Evolutionary conservation across 1,140 invertebrate species (phyloP).

Genomic region (Ostrea edulis): DNA sequence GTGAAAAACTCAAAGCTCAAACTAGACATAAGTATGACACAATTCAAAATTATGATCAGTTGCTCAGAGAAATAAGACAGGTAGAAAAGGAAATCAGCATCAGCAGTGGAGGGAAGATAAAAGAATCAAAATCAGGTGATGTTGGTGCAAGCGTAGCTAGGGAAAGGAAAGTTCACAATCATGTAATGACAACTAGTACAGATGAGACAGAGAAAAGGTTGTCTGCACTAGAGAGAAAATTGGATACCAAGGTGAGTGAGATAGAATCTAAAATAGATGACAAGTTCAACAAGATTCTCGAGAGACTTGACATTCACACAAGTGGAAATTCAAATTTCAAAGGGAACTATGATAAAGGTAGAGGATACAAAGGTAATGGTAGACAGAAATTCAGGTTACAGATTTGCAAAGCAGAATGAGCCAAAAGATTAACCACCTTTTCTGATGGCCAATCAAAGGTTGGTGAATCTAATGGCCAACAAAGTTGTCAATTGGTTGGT

Average conservation of each 20-base stretch:
- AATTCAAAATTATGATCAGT: constrained; percentile 33
- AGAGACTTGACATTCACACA: not conserved
- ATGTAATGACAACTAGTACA: not conserved
- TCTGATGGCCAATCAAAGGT: too few relatives aligned
- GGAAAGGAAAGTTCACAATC: too few relatives aligned
- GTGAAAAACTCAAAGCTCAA: not conserved
- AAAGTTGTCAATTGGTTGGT: too few relatives aligned
- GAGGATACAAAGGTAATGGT: not conserved
- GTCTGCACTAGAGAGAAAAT: not conserved
- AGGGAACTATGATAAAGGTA: not conserved
- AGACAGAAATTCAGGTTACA: not conserved
- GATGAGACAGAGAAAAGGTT: constrained; percentile 23
- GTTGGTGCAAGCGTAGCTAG: too few relatives aligned
- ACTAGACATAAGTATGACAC: constrained; percentile 44
- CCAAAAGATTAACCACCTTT: too few relatives aligned
- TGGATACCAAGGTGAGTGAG: not conserved
- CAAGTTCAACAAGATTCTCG: constrained; percentile 25
- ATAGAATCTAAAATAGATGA: constrained; percentile 7
- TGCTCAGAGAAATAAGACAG: not conserved
- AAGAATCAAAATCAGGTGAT: too few relatives aligned
- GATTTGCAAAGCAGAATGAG: not conserved
- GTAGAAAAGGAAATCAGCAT: too few relatives aligned
- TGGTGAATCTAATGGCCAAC: too few relatives aligned
- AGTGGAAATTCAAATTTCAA: not conserved
- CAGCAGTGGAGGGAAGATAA: too few relatives aligned